These are phyloP conservation scores for Drosophila repletoides DNA, from an alignment of 1,140 invertebrate species.

Conservation along the genomic window DNA sequence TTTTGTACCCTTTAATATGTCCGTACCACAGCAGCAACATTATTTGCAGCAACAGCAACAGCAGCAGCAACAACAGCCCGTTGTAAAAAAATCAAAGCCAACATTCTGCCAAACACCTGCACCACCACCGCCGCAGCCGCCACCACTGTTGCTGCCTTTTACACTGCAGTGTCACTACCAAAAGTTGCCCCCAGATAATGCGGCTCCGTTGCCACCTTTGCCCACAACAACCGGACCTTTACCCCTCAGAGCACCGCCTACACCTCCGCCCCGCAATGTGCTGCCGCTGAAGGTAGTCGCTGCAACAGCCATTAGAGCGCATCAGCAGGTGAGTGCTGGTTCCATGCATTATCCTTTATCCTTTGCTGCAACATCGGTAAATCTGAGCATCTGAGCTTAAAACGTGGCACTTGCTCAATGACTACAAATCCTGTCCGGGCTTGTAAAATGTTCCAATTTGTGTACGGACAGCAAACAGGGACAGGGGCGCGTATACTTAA, in stretches of 20 bases:
- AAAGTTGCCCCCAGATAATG: neutral
- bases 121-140: constrained; percentile 25
- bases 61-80: neutral
- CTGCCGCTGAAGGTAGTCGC: constrained; percentile 53
- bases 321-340: constrained; percentile 59
- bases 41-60: neutral
- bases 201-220: neutral
- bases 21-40: constrained; percentile 31
- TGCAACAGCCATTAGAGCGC: constrained; percentile 48
- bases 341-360: neutral
- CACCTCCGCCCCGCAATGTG: constrained; percentile 29
- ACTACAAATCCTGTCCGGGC: constrained; percentile 43
- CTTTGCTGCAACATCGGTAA: neutral
- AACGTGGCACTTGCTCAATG: constrained; percentile 39
- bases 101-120: constrained; percentile 15
- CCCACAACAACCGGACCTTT: neutral
- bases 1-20: constrained; percentile 57
- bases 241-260: constrained; percentile 13
- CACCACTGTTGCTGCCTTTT: constrained; percentile 43
- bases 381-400: constrained; percentile 19
- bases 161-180: constrained; percentile 29
- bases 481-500: constrained; percentile 61
- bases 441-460: constrained; percentile 62
- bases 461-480: constrained; percentile 25
- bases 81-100: constrained; percentile 18